Evolutionary conservation across 1,140 invertebrate species (phyloP).

Genomic region (Amyelois transitella): DNA sequence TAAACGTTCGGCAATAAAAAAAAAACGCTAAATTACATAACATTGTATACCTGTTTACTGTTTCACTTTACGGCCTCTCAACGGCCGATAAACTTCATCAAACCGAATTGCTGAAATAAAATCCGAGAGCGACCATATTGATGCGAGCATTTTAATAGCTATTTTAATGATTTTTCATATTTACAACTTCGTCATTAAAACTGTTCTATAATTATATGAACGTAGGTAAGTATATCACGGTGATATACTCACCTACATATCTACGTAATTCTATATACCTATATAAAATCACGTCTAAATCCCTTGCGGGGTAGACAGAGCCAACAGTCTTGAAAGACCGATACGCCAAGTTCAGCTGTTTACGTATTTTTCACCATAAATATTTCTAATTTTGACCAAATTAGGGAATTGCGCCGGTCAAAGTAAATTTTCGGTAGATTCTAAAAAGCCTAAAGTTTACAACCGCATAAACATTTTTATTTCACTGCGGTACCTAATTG

Average conservation of each 20-base stretch:
- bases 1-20: conserved; percentile 8
- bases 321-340: too few species aligned
- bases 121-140: conserved; percentile 6
- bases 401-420: neutral
- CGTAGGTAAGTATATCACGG: too few species aligned
- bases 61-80: conserved; percentile 19
- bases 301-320: too few species aligned
- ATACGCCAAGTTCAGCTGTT: too few species aligned
- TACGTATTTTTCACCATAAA: too few species aligned
- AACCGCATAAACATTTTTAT: neutral
- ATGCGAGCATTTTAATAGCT: neutral
- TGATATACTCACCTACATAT: too few species aligned
- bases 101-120: conserved; percentile 20
- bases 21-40: conserved; percentile 6
- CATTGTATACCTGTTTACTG: conserved; percentile 12
- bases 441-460: neutral
- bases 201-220: too few species aligned
- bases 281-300: too few species aligned
- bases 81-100: conserved; percentile 17
- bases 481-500: neutral
- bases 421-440: neutral
- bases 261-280: too few species aligned
- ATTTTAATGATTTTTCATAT: neutral
- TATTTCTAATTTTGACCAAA: neutral
- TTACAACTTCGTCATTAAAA: too few species aligned